These are phyloP conservation scores for Ciconia boyciana DNA, from an alignment of 2,113 vertebrate genomes.

Conservation along the genomic window DNA sequence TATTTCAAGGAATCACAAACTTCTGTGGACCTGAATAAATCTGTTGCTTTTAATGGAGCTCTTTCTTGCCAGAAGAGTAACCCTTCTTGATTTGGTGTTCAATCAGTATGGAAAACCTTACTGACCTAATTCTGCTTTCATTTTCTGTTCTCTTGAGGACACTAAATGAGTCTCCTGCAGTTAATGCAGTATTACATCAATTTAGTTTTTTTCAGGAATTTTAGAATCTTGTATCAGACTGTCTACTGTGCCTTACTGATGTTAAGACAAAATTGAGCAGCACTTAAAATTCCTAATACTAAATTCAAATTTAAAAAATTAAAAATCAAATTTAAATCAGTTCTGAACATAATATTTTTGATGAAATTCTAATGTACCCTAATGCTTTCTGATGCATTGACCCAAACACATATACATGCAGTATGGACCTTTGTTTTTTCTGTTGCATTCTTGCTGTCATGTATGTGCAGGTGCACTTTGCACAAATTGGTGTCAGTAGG, in stretches of 20 bases:
- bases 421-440: not conserved
- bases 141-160: slow-evolving; percentile 60
- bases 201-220: slow-evolving; percentile 53
- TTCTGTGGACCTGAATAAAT: slow-evolving; percentile 69
- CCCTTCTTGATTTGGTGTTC: slow-evolving; percentile 68
- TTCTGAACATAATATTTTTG: not conserved
- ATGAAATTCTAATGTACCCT: not conserved
- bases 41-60: slow-evolving; percentile 66
- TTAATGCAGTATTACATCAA: slow-evolving; percentile 36
- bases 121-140: slow-evolving; percentile 67
- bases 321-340: not conserved
- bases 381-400: not conserved
- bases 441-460: not conserved
- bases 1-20: slow-evolving; percentile 65
- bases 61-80: slow-evolving; percentile 60
- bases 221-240: slow-evolving; percentile 17
- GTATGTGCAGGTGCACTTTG: not conserved
- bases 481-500: not conserved
- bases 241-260: not conserved
- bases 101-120: slow-evolving; percentile 66
- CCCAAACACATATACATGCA: not conserved
- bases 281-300: not conserved
- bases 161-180: slow-evolving; percentile 56
- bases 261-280: not conserved
- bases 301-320: not conserved